A percentile compares a stretch with the other conserved stretches of the same genome.
Evolutionary conservation across 1,140 invertebrate genomes (phyloP).

Genomic region (Alviniconcha marisindica): DNA sequence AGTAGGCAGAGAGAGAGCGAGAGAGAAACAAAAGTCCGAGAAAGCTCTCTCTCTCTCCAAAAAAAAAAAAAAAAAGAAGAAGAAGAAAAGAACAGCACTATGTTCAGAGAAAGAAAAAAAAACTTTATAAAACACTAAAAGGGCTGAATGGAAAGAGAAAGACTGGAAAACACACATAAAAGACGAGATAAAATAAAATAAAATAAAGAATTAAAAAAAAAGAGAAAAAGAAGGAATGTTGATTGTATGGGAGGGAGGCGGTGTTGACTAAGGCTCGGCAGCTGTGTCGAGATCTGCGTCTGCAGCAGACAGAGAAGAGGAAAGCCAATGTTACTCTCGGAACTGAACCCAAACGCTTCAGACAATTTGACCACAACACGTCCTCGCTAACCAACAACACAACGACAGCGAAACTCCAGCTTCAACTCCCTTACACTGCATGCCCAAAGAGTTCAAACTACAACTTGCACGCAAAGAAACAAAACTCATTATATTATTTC

Average conservation of each 20-base stretch:
- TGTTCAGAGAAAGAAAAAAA: constrained; percentile 31
- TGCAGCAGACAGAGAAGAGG: constrained; percentile 48
- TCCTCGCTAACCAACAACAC: too few relatives aligned
- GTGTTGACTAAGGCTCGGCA: constrained; percentile 30
- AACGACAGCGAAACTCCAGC: too few relatives aligned
- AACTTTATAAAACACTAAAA: constrained; percentile 38
- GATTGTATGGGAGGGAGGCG: constrained; percentile 23
- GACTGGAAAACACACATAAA: constrained; percentile 37
- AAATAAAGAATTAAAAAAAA: constrained; percentile 38
- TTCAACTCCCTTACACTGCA: too few relatives aligned
- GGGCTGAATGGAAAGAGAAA: constrained; percentile 39
- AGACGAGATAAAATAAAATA: constrained; percentile 41
- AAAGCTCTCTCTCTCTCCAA: constrained; percentile 9
- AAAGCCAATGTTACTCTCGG: too few relatives aligned
- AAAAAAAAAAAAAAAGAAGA: constrained; percentile 36
- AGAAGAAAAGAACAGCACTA: constrained; percentile 24
- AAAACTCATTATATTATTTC: too few relatives aligned
- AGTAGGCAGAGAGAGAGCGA: background rate
- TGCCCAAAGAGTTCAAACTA: too few relatives aligned
- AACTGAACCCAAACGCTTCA: too few relatives aligned
- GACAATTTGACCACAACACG: too few relatives aligned
- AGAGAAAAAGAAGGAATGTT: constrained; percentile 46
- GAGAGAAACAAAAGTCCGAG: background rate
- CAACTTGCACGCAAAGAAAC: too few relatives aligned
- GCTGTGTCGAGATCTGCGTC: constrained; percentile 50